Evolutionary conservation across 2,797 vertebrate species (phyloP).

Genomic region (Echeneis naucrates): DNA sequence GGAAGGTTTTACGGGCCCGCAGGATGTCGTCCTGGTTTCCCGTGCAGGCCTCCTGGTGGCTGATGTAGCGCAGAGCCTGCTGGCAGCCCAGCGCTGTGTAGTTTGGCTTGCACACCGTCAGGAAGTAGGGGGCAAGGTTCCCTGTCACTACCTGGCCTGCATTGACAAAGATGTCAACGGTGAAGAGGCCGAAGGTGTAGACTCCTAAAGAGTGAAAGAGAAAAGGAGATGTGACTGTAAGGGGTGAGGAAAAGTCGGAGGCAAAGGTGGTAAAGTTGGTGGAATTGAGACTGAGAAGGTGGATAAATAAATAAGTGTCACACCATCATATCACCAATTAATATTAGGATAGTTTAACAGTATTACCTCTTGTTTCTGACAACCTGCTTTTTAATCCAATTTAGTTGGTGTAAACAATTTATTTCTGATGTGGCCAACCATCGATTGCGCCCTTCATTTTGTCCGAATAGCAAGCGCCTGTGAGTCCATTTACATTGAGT

Average conservation of each 20-base stretch:
- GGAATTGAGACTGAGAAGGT: not conserved
- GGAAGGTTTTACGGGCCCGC: conserved; percentile 95
- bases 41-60: conserved; percentile 93
- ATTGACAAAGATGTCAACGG: conserved; percentile 98
- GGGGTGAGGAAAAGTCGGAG: not conserved
- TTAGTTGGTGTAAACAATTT: too few relatives aligned
- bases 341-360: not conserved
- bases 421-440: too few relatives aligned
- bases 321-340: too few relatives aligned
- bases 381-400: not conserved
- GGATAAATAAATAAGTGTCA: not conserved
- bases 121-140: conserved; percentile 97
- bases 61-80: conserved; percentile 95
- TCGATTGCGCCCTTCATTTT: too few relatives aligned
- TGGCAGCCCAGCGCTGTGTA: conserved; percentile 97
- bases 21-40: conserved; percentile 94
- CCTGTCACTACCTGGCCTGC: conserved; percentile 98
- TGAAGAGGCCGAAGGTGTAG: conserved; percentile 97
- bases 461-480: too few relatives aligned
- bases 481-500: not conserved
- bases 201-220: conserved; percentile 87
- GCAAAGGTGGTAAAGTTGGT: not conserved
- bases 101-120: conserved; percentile 98
- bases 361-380: not conserved
- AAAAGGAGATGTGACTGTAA: conserved; percentile 25